Evolutionary conservation across 2,888 invertebrate genomes (phyloP), one percentile per base, ranked within the genome.

Genomic region (Caenorhabditis sulstoni): DNA sequence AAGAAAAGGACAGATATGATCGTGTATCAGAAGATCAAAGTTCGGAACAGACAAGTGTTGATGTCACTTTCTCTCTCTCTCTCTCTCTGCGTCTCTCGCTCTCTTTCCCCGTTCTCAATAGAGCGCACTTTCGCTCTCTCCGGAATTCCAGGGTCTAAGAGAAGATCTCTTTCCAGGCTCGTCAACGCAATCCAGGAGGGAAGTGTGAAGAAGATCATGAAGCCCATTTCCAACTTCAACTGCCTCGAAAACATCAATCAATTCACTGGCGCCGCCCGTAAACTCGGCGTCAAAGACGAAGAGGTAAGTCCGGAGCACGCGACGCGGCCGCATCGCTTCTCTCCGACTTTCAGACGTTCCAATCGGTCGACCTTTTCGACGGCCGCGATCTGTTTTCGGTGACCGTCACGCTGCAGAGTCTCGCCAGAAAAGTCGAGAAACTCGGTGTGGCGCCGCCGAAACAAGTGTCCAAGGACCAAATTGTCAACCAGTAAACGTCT

Each of bases 211-310:
- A 96, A 96, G 92, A 94, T 97, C 87, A 97, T 97, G 91, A 94
- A 93, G 87, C 94, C 94, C 73, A 94, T 94, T 90, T 94, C 96
- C 94, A 96, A 95, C 79, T 98, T 97, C 92, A 97, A 96, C 91
- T 96, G 96, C 92, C 97, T 97, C 96, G 97, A 98, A 92, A 98
- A 98, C 91, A 97, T 98, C 88, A 96, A 96, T 91, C 94, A 94
- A 12, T 98, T 98, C 92, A 92, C 96, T 76, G 94, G 94, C 84
- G 94, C 94, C 9, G 95, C 95, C 67, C 94, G 94, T 90, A 93
- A 93, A 70, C 93, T 96, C 82, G 98, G 97, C 44, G 96, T 99
- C 5, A 95, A 96, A 62, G 87, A 86, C 55, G 89, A 86, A 64
- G 97, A 98, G n/a, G n/a, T n/a, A n/a, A n/a, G n/a, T n/a, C n/a